A percentile compares a stretch with the other conserved stretches of the same genome.
These are phyloP conservation scores for Brotula barbata DNA, from an alignment of 2,797 vertebrate species.

Conservation along the genomic window DNA sequence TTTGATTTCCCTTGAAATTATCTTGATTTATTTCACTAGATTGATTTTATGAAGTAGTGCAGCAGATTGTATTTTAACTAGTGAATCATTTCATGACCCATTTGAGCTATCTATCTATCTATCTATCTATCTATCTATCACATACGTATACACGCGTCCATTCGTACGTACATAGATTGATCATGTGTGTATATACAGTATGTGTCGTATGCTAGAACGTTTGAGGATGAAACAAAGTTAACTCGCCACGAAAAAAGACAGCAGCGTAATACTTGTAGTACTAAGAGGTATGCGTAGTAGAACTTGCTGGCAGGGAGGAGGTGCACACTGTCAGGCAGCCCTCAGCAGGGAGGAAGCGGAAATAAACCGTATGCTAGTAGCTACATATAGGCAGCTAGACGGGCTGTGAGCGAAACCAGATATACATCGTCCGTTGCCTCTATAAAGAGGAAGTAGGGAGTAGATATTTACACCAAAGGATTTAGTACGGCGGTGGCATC, in stretches of 20 bases:
- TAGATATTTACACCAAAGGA: slow-evolving; percentile 35
- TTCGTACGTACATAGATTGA: too few relatives aligned
- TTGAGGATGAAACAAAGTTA: background rate
- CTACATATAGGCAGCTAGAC: slow-evolving; percentile 54
- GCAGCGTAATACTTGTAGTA: background rate
- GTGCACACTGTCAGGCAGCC: slow-evolving; percentile 33
- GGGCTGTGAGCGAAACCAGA: slow-evolving; percentile 49
- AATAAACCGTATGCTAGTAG: slow-evolving; percentile 68
- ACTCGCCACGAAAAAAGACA: too few relatives aligned
- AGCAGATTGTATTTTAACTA: too few relatives aligned
- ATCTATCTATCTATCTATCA: too few relatives aligned
- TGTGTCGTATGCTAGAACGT: background rate
- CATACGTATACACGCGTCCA: too few relatives aligned
- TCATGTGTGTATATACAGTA: background rate
- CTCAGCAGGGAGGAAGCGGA: slow-evolving; percentile 76
- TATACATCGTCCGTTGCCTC: slow-evolving; percentile 48
- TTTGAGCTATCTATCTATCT: too few relatives aligned
- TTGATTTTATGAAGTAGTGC: too few relatives aligned
- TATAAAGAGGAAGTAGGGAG: slow-evolving; percentile 52
- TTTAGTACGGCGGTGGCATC: slow-evolving; percentile 33
- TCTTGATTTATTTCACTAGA: too few relatives aligned
- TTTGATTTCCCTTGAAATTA: too few relatives aligned
- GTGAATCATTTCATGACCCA: too few relatives aligned
- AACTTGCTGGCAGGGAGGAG: slow-evolving; percentile 55
- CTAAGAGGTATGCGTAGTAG: background rate